Percentiles rank a stretch among this genome's conserved stretches.
These are phyloP conservation scores for Euura saliciscinereae DNA, from an alignment of 1,140 invertebrate genomes.

Conservation along the genomic window DNA sequence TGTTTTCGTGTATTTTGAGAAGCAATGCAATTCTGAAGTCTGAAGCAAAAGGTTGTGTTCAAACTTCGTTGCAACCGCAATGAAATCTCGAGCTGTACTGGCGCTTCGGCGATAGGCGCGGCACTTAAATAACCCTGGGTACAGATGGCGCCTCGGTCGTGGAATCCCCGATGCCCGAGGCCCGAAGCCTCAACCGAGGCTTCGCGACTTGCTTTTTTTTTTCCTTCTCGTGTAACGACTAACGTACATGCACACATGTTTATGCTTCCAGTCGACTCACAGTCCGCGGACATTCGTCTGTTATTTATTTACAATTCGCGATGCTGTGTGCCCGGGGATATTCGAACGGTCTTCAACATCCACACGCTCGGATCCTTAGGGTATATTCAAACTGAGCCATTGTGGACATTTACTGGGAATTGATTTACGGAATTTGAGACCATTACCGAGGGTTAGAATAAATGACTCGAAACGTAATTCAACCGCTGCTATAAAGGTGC, in stretches of 20 bases:
- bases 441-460: no score
- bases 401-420: no score
- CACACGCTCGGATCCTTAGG: no score
- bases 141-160: neutral
- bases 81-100: constrained; percentile 4
- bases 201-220: neutral
- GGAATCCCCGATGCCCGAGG: neutral
- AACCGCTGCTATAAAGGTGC: no score
- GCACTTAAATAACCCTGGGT: neutral
- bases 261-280: neutral
- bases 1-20: no score
- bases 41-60: no score
- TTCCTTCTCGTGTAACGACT: neutral
- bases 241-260: neutral
- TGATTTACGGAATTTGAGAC: no score
- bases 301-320: neutral
- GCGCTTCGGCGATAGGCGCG: neutral
- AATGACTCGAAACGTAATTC: no score
- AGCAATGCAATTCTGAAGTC: no score
- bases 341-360: neutral
- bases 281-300: neutral
- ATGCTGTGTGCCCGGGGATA: neutral
- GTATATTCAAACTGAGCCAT: no score
- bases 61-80: neutral
- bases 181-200: neutral